Percentiles rank a stretch among this genome's conserved stretches.
Evolutionary conservation across 2,113 vertebrate genomes (phyloP).

Genomic region (Otus sunia): DNA sequence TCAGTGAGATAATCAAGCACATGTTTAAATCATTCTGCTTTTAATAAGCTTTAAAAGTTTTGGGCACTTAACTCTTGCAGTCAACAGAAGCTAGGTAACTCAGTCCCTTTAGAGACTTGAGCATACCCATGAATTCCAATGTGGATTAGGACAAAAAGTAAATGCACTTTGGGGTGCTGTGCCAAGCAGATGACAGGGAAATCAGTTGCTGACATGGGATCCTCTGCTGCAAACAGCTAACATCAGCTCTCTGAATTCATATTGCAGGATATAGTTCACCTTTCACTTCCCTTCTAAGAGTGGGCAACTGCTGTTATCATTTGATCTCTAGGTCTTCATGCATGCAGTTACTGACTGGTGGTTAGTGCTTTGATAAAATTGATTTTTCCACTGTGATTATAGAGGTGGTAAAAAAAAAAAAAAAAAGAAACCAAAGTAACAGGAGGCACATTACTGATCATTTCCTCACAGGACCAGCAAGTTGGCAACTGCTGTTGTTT

Average conservation of each 20-base stretch:
- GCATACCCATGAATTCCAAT: not conserved
- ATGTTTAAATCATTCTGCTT: not conserved
- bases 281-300: conserved; percentile 11
- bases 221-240: not conserved
- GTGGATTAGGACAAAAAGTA: not conserved
- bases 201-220: not conserved
- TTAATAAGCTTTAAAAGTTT: not conserved
- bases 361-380: not conserved
- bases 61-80: not conserved
- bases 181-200: not conserved
- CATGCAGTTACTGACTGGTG: not conserved
- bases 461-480: not conserved
- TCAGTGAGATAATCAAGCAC: not conserved
- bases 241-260: not conserved
- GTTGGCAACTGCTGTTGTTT: not conserved
- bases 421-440: not conserved
- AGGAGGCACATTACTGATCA: not conserved
- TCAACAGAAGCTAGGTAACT: not conserved
- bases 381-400: conserved; percentile 45
- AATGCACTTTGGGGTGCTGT: not conserved
- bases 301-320: not conserved
- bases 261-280: not conserved
- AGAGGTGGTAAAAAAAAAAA: not conserved
- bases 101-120: not conserved
- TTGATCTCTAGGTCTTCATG: not conserved